Percentiles rank a stretch among this genome's conserved stretches.
These are phyloP conservation scores for Sycon ciliatum DNA, from an alignment of 37 sponge, comb jelly and placozoan species.

Conservation along the genomic window DNA sequence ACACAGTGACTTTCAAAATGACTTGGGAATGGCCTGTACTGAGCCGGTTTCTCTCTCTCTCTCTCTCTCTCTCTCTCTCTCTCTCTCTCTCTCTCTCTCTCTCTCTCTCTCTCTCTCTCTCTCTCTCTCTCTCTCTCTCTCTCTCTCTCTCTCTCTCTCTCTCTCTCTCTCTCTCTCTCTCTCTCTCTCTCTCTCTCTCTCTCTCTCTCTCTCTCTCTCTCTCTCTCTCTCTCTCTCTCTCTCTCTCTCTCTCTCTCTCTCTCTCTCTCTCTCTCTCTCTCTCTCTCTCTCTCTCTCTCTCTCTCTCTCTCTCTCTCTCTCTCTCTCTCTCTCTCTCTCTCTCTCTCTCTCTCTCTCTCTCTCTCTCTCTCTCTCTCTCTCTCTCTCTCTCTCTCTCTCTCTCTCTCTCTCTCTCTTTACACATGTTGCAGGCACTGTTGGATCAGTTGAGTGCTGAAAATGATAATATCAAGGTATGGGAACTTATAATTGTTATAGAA, in stretches of 20 bases:
- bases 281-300: neutral
- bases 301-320: neutral
- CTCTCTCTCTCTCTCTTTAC: too few relatives aligned
- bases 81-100: conserved; percentile 1
- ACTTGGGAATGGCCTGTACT: too few relatives aligned
- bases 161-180: neutral
- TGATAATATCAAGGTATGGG: too few relatives aligned
- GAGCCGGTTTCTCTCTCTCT: neutral
- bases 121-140: conserved; percentile 12
- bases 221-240: neutral
- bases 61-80: conserved; percentile 11
- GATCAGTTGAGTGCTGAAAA: too few relatives aligned
- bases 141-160: conserved; percentile 2
- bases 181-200: conserved; percentile 26
- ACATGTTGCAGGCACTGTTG: too few relatives aligned
- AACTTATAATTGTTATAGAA: too few relatives aligned
- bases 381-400: too few relatives aligned
- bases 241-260: neutral
- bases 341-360: too few relatives aligned
- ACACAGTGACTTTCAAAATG: too few relatives aligned
- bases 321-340: too few relatives aligned
- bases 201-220: neutral
- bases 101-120: conserved; percentile 16
- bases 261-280: neutral
- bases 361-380: too few relatives aligned